Evolutionary conservation across 2,113 vertebrate genomes (phyloP).

Genomic region (Pygoscelis adeliae): DNA sequence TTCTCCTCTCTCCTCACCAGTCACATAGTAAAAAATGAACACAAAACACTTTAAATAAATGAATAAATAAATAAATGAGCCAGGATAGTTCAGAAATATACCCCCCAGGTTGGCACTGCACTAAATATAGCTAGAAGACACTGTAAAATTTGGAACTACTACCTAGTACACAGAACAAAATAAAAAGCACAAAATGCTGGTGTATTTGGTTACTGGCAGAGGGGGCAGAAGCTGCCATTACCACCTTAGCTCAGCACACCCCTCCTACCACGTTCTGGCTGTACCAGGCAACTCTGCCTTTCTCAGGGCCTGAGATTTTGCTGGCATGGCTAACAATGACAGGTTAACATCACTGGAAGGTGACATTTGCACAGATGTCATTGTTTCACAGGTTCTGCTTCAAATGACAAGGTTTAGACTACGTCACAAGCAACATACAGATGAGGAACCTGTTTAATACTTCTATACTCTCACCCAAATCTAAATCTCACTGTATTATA

Average conservation of each 20-base stretch:
- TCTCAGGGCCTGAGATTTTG: background rate
- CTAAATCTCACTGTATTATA: background rate
- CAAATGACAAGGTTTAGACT: background rate
- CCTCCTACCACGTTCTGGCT: background rate
- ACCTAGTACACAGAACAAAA: background rate
- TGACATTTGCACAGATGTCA: background rate
- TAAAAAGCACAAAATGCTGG: background rate
- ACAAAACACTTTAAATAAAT: background rate
- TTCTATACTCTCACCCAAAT: background rate
- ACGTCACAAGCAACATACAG: background rate
- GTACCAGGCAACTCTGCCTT: background rate
- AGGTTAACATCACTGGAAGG: background rate
- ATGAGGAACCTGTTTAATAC: background rate
- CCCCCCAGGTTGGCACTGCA: background rate
- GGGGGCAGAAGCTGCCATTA: background rate
- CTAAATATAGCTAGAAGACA: background rate
- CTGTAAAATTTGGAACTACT: background rate
- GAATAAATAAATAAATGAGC: background rate
- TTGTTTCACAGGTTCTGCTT: background rate
- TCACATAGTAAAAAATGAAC: background rate
- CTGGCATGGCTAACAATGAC: background rate
- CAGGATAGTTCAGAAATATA: background rate
- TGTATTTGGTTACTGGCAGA: background rate
- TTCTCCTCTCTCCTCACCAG: background rate
- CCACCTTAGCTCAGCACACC: background rate